phyloP scores from a whole-genome alignment of 2,797 vertebrate genomes.

The Pseudochirops cupreus region DNA sequence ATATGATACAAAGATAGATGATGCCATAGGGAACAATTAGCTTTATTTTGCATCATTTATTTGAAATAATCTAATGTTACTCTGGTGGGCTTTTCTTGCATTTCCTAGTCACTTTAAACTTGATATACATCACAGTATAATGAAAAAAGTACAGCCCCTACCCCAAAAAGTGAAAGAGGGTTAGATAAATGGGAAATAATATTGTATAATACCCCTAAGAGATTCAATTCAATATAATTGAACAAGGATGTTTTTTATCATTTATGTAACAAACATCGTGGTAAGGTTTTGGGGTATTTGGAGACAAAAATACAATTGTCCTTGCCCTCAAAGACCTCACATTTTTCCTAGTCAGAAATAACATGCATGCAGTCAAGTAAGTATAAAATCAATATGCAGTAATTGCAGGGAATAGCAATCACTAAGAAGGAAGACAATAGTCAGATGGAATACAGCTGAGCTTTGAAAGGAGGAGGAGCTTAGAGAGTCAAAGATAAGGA shows the following conservation, averaged over 20 bases:
- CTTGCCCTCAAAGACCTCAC: not conserved
- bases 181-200: not conserved
- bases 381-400: no score
- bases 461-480: no score
- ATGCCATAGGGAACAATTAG: not conserved
- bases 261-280: no score
- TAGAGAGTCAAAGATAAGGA: no score
- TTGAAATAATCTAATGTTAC: slow-evolving; percentile 34
- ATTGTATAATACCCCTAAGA: not conserved
- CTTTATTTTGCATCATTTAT: slow-evolving; percentile 18
- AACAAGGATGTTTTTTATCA: no score
- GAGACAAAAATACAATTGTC: not conserved
- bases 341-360: no score
- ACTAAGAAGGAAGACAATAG: no score
- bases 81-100: not conserved
- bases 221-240: no score
- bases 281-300: no score
- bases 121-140: not conserved
- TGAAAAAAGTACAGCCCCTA: not conserved
- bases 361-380: no score
- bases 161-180: not conserved
- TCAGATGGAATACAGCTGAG: no score
- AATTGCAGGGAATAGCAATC: no score
- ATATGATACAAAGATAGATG: slow-evolving; percentile 10
- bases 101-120: not conserved